A percentile compares a stretch with the other conserved stretches of the same genome.
Conservation (phyloP, 2,113 vertebrate species). For the Pandion haliaetus region DNA sequence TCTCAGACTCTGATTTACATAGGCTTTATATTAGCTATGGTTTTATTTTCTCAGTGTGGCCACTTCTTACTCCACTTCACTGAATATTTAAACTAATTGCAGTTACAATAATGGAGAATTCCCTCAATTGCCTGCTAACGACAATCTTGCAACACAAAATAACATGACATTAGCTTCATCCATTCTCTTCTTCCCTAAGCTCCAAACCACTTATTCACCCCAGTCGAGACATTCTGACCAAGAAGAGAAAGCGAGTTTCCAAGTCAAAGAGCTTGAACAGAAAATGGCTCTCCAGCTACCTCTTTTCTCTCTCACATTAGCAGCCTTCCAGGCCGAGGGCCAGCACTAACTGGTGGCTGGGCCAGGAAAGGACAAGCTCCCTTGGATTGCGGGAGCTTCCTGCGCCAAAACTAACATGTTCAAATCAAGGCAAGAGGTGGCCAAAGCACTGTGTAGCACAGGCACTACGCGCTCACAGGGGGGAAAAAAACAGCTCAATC, state of each 20-base stretch:
- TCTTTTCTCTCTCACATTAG: not conserved
- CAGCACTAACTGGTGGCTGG: not conserved
- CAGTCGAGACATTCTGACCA: not conserved
- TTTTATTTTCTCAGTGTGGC: not conserved
- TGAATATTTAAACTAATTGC: not conserved
- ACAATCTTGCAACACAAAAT: not conserved
- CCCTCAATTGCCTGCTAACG: not conserved
- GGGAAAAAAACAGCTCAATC: not conserved
- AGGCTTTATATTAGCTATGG: not conserved
- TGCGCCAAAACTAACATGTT: not conserved
- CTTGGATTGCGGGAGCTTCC: not conserved
- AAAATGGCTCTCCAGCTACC: slow-evolving; percentile 2
- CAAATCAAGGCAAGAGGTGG: not conserved
- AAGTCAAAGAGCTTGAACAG: not conserved
- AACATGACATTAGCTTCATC: not conserved
- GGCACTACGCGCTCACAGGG: not conserved
- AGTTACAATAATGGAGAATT: not conserved
- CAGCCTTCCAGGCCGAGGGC: not conserved
- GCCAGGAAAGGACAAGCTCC: slow-evolving; percentile 24
- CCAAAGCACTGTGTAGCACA: not conserved
- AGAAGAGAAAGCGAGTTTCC: not conserved
- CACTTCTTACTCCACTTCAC: not conserved
- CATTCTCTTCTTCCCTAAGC: not conserved
- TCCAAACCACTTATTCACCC: not conserved
- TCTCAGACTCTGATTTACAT: not conserved